Percentiles rank a stretch among this genome's conserved stretches.
These are phyloP conservation scores for Mus spretus DNA, from an alignment of 2,797 vertebrate species.

Conservation along the genomic window DNA sequence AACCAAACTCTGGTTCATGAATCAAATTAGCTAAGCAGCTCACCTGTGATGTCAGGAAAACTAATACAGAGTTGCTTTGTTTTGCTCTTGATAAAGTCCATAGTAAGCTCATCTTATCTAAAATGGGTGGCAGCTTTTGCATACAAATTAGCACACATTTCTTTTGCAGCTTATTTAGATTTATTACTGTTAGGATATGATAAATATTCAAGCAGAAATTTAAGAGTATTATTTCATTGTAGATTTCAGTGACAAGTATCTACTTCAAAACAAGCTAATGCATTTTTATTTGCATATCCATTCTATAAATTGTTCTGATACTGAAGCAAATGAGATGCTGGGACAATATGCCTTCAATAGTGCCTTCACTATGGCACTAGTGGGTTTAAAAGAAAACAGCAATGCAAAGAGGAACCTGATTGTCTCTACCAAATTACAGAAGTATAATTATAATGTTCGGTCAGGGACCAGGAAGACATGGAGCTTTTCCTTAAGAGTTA, in stretches of 20 bases:
- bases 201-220: slow-evolving; percentile 35
- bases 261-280: background rate
- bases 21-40: background rate
- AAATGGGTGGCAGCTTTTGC: background rate
- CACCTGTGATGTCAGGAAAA: slow-evolving; percentile 11
- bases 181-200: background rate
- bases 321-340: background rate
- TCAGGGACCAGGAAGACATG: background rate
- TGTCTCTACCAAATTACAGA: slow-evolving; percentile 6
- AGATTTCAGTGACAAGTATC: background rate
- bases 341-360: background rate
- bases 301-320: slow-evolving; percentile 41
- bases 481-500: slow-evolving; percentile 38
- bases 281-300: slow-evolving; percentile 46
- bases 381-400: background rate
- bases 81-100: background rate
- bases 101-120: slow-evolving; percentile 9
- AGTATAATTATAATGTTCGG: background rate
- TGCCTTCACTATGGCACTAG: background rate
- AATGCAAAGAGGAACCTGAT: background rate
- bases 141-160: slow-evolving; percentile 17
- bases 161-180: slow-evolving; percentile 12
- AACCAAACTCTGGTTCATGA: background rate
- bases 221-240: slow-evolving; percentile 50
- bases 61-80: background rate